These are phyloP conservation scores for Eupithecia inturbata DNA, from an alignment of 2,888 invertebrate species.

Conservation along the genomic window DNA sequence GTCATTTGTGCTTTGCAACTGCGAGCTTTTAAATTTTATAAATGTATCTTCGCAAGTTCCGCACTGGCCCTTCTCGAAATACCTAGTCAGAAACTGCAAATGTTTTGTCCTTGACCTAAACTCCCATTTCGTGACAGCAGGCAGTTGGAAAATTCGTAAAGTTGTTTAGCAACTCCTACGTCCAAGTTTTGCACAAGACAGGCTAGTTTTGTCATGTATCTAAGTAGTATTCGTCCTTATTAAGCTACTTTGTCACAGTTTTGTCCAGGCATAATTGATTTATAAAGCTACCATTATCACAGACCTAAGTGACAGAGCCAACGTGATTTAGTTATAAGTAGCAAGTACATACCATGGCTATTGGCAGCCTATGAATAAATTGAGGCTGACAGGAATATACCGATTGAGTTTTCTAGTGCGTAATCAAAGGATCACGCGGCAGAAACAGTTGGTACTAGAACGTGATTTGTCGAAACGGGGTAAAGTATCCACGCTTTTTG, in stretches of 20 bases:
- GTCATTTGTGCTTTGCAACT: background rate
- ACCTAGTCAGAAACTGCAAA: background rate
- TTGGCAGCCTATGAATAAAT: constrained; percentile 14
- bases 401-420: constrained; percentile 53
- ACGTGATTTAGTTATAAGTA: constrained; percentile 1
- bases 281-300: background rate
- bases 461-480: constrained; percentile 61
- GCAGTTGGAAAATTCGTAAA: constrained; percentile 3
- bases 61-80: background rate
- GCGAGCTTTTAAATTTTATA: background rate
- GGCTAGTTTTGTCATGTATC: background rate
- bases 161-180: background rate
- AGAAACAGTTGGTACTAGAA: constrained; percentile 44
- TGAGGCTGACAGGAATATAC: constrained; percentile 33
- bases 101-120: constrained; percentile 2
- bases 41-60: background rate
- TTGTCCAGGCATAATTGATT: background rate
- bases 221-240: background rate
- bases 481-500: constrained; percentile 53
- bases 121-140: constrained; percentile 4
- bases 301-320: background rate
- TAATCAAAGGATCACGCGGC: constrained; percentile 55
- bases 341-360: background rate
- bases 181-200: background rate
- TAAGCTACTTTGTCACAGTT: background rate